A percentile compares a stretch with the other conserved stretches of the same genome.
Evolutionary conservation across 2,888 invertebrate genomes (phyloP).

Genomic region (Parnassius apollo): DNA sequence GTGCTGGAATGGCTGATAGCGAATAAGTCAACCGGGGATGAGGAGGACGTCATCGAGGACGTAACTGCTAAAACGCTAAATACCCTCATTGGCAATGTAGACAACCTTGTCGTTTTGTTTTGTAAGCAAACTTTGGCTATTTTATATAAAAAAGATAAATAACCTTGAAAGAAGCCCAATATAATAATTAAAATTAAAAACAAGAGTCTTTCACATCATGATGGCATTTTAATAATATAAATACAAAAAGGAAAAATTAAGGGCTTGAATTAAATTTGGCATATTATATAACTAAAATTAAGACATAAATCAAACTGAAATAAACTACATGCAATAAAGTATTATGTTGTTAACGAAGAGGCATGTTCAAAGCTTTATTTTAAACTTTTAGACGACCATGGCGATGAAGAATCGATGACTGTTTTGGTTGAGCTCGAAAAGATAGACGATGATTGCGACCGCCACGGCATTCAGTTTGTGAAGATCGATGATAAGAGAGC

Average conservation of each 20-base stretch:
- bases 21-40: conserved; percentile 95
- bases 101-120: conserved; percentile 94
- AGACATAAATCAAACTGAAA: too few species aligned
- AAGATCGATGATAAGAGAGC: conserved; percentile 93
- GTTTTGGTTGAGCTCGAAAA: conserved; percentile 93
- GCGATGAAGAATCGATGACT: conserved; percentile 92
- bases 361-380: too few species aligned
- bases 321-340: too few species aligned
- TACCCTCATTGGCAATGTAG: conserved; percentile 93
- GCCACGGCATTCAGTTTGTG: conserved; percentile 95
- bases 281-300: too few species aligned
- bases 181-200: too few species aligned
- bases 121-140: conserved; percentile 83
- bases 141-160: too few species aligned
- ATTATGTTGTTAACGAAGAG: too few species aligned
- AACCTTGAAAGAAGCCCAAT: too few species aligned
- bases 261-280: too few species aligned
- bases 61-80: conserved; percentile 94
- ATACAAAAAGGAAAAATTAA: too few species aligned
- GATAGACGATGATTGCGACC: conserved; percentile 96
- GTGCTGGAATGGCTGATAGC: conserved; percentile 96
- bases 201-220: too few species aligned
- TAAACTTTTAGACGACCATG: conserved; percentile 87
- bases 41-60: conserved; percentile 96
- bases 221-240: too few species aligned